Conservation (phyloP, 2,113 vertebrate species). For the Colistium nudipinnis region DNA sequence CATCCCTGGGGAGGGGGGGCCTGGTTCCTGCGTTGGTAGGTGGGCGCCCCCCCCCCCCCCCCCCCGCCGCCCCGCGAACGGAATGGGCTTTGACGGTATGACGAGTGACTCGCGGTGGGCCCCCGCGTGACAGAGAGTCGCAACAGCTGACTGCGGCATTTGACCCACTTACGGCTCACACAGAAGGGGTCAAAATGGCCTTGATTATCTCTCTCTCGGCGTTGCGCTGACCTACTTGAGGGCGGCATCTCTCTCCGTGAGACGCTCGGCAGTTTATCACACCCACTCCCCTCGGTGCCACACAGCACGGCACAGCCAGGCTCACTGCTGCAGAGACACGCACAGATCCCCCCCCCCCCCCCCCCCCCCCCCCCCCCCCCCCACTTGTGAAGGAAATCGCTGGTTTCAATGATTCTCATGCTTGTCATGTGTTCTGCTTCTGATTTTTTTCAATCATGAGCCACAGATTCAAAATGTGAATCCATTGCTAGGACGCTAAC, state of each 20-base stretch:
- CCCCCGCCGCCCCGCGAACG: no score
- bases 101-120: slow-evolving; percentile 53
- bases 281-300: slow-evolving; percentile 34
- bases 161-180: slow-evolving; percentile 79
- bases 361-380: no score
- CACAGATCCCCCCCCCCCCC: neutral
- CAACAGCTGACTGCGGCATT: slow-evolving; percentile 78
- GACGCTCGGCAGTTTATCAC: slow-evolving; percentile 69
- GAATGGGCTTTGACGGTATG: slow-evolving; percentile 67
- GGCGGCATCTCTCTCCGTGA: slow-evolving; percentile 56
- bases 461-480: slow-evolving; percentile 16
- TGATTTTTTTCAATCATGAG: neutral
- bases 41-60: no score
- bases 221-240: slow-evolving; percentile 77
- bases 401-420: slow-evolving; percentile 13
- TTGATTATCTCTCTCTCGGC: slow-evolving; percentile 79
- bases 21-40: slow-evolving; percentile 47
- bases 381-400: neutral
- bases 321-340: slow-evolving; percentile 20
- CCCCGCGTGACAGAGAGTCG: slow-evolving; percentile 59
- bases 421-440: neutral
- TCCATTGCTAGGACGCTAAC: neutral
- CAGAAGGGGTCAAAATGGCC: slow-evolving; percentile 77
- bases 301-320: slow-evolving; percentile 23
- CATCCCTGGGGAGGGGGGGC: slow-evolving; percentile 23